Evolutionary conservation across 2,797 vertebrate genomes (phyloP).

Genomic region (Sylvia borin): DNA sequence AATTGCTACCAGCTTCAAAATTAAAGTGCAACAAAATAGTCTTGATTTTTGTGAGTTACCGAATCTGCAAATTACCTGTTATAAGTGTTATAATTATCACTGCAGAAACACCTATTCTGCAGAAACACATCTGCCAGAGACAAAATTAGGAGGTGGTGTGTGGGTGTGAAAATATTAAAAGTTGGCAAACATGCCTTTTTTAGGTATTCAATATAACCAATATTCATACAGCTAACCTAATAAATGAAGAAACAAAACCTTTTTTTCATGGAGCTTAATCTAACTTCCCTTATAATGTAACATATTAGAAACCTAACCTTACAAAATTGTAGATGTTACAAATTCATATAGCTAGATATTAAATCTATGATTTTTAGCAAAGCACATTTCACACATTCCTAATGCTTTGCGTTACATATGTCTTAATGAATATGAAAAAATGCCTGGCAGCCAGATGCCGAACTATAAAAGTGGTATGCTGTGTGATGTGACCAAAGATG

Average conservation of each 20-base stretch:
- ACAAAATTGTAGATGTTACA: not conserved
- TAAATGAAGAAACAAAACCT: slow-evolving; percentile 7
- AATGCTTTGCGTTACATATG: not conserved
- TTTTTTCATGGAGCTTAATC: not conserved
- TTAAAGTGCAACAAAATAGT: not conserved
- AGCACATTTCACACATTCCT: not conserved
- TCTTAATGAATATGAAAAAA: not conserved
- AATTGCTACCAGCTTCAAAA: not conserved
- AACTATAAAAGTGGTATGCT: not conserved
- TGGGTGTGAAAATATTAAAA: slow-evolving; percentile 50
- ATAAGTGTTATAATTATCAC: slow-evolving; percentile 29
- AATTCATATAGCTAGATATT: not conserved
- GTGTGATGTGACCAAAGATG: not conserved
- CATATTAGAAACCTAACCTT: not conserved
- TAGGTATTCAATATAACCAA: slow-evolving; percentile 35
- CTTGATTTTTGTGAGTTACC: not conserved
- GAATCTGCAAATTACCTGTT: slow-evolving; percentile 23
- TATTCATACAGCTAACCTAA: slow-evolving; percentile 6
- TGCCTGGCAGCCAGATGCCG: not conserved
- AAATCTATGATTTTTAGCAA: not conserved
- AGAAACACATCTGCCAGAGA: slow-evolving; percentile 53
- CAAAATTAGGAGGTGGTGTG: slow-evolving; percentile 53
- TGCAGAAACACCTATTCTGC: slow-evolving; percentile 20
- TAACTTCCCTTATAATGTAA: not conserved
- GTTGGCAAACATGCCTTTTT: slow-evolving; percentile 62